These are phyloP conservation scores for Enteromius trimaculatus DNA, from an alignment of 2,797 vertebrate species.

Conservation along the genomic window DNA sequence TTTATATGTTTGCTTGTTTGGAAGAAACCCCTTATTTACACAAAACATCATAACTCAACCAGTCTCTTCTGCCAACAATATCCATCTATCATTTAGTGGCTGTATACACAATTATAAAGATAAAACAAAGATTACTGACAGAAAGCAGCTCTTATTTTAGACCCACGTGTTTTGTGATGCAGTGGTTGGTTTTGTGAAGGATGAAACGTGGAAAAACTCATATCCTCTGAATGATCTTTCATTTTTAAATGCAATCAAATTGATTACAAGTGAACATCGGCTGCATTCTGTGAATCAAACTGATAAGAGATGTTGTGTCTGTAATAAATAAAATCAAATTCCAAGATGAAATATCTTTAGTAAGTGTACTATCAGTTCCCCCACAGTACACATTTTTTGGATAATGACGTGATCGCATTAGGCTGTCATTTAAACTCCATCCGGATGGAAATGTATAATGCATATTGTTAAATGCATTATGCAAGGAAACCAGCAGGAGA, in stretches of 20 bases:
- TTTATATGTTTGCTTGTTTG: too few species aligned
- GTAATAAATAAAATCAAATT: neutral
- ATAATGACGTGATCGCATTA: neutral
- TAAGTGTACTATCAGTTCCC: neutral
- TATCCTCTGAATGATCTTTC: neutral
- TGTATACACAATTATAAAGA: neutral
- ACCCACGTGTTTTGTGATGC: too few species aligned
- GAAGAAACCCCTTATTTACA: too few species aligned
- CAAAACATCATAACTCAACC: too few species aligned
- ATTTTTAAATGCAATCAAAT: neutral
- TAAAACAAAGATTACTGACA: neutral
- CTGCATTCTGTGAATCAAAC: neutral
- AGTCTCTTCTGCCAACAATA: too few species aligned
- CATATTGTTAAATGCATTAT: neutral
- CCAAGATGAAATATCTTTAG: neutral
- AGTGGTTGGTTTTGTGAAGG: neutral
- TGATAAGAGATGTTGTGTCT: neutral
- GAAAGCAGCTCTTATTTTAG: neutral
- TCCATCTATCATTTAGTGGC: too few species aligned
- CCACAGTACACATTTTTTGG: too few species aligned
- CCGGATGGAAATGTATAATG: too few species aligned
- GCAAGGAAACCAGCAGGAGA: neutral
- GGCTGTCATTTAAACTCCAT: neutral
- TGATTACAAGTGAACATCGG: neutral
- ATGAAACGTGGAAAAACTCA: neutral